Evolutionary conservation across 2,888 invertebrate genomes (phyloP), one percentile per base, ranked within the genome.

Genomic region (Torymus auratus): DNA sequence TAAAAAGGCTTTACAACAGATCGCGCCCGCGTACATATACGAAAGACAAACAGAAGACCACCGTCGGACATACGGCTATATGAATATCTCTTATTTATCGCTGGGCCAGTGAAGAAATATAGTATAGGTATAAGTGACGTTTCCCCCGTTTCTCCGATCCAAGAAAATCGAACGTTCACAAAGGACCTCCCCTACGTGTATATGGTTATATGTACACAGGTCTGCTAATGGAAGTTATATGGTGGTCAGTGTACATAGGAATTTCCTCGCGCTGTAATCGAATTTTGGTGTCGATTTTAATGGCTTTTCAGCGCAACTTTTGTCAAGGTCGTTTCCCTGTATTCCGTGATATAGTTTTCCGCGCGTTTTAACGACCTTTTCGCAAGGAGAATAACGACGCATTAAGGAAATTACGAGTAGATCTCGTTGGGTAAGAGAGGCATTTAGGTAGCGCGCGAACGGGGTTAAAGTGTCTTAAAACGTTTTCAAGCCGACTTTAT

Each of bases 231-330:
- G 76, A 60, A 72, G 20, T 20, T 20, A 20, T 20, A 20, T 20
- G 55, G 56, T 23, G 61, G 65, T 28, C 23, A 74, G 74, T 69
- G 67, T 14, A 50, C 60, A 58, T n/a, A 17, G 13, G 60, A 50
- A 64, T 58, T 67, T 65, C 56, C 68, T 2, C 4, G 15, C 13
- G 11, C 14, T n/a, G 67, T 77, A 81, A 81, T 81, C 61, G 80
- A 76, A 72, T 77, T 77, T 72, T 68, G 23, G 60, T 62, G 62
- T 76, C 62, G 68, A 80, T 76, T 76, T 72, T 72, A 72, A 80
- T 80, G 76, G 71, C 2, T 72, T 71, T 55, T 61, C 67, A 55
- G 41, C 68, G 56, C 41, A 10, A 69, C 7, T 41, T 7, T 41
- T 41, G 28, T 41, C 41, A 41, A 41, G 41, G 7, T 41, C 41